Base-by-base conservation (phyloP, 2,888 invertebrate genomes). In the Druceiella hillmani region DNA sequence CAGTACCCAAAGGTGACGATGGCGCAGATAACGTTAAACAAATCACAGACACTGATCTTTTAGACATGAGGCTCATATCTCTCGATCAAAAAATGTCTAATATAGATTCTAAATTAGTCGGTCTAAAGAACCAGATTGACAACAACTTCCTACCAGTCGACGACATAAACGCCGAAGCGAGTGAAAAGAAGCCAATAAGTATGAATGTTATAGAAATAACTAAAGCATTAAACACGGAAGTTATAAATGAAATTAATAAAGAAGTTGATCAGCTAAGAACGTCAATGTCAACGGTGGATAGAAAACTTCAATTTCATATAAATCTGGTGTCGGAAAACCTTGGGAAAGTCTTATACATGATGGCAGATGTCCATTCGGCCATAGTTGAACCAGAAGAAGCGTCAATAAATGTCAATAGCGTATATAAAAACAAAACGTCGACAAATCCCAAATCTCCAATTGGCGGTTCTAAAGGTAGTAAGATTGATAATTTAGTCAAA, bases 121-220 rank as follows among this genome's bases (percentile, higher is more conserved):
- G 79, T 24, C 65, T 90, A 36, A 89, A 88, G 58, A 86, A 81
- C 55, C 88, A 89, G 62, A 76, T 89, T 50, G 89, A 90, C 55
- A 85, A 77, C 54, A 88, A 88, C 57, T 83, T 86, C 54, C 65
- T 88, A 40, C 83, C 85, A 37, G 77, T 78, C 10, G 89, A 89
- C 54, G 89, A 89, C 53, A 84, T 88, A 43, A 88, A 87, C 54
- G 88, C 84, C 1, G 88, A 88, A 59, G 88, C 88, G 1, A 88
- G 88, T 53, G 89, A 89, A 62, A 88, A 87, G 64, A 87, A 87
- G 55, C 86, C 88, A 2, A 78, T 88, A 31, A 87, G 86, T 56
- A 79, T 87, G 72, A 87, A 87, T 56, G 82, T 86, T 9, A 76
- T 86, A 35, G 87, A 88, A 62, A 86, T 87, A 41, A 83, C 87